Evolutionary conservation across 2,888 invertebrate species (phyloP).

Genomic region (Amphipyra tragopoginis): DNA sequence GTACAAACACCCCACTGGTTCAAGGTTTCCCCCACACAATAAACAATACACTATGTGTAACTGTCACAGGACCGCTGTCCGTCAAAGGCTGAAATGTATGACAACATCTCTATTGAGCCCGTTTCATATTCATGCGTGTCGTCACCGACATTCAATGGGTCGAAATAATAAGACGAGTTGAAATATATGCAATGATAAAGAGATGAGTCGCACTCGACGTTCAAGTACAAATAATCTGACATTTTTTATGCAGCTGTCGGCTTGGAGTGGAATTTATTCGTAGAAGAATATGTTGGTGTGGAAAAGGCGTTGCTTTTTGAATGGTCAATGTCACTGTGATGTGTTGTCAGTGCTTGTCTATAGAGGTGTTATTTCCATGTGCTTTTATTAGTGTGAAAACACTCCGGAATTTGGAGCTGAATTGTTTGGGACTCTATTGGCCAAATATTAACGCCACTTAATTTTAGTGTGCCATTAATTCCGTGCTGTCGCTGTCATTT

Average conservation of each 20-base stretch:
- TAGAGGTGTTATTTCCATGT: not conserved
- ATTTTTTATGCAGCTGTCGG: conserved; percentile 61
- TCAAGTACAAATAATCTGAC: conserved; percentile 63
- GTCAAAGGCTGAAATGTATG: conserved; percentile 78
- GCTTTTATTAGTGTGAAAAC: not conserved
- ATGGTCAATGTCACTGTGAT: conserved; percentile 23
- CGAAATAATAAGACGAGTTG: conserved; percentile 79
- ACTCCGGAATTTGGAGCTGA: no score
- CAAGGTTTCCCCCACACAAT: conserved; percentile 75
- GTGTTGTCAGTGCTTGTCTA: not conserved
- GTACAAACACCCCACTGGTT: conserved; percentile 62
- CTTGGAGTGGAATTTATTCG: conserved; percentile 47
- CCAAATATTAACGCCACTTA: no score
- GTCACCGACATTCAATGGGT: conserved; percentile 73
- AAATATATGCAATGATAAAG: conserved; percentile 77
- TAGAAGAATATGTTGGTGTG: conserved; percentile 31
- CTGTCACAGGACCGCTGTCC: conserved; percentile 75
- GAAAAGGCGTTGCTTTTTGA: conserved; percentile 28
- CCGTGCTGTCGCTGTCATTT: no score
- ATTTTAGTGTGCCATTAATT: no score
- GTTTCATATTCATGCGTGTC: conserved; percentile 85
- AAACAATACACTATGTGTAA: conserved; percentile 78
- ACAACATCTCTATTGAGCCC: conserved; percentile 85
- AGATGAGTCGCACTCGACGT: conserved; percentile 70
- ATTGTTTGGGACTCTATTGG: no score